A percentile compares a stretch with the other conserved stretches of the same genome.
Evolutionary conservation across 1,140 invertebrate genomes (phyloP).

Genomic region (Papilio dardanus): DNA sequence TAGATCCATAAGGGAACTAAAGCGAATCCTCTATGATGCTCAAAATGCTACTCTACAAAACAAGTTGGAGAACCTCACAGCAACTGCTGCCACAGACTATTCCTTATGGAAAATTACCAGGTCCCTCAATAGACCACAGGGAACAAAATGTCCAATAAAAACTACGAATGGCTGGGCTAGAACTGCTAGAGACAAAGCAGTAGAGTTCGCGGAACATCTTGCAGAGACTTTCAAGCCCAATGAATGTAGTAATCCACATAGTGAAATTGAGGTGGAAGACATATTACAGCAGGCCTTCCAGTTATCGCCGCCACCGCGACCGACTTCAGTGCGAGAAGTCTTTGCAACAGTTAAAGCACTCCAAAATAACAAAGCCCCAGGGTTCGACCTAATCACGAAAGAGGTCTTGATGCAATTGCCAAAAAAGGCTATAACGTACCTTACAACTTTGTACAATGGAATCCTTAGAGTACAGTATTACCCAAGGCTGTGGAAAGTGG

Average conservation of each 20-base stretch:
- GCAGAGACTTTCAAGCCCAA: slow-evolving; percentile 41
- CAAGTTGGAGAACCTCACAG: slow-evolving; percentile 19
- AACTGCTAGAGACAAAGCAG: slow-evolving; percentile 39
- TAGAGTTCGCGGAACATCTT: slow-evolving; percentile 39
- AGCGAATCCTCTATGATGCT: background rate
- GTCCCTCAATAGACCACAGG: slow-evolving; percentile 20
- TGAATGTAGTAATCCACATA: background rate
- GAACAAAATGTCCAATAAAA: slow-evolving; percentile 34
- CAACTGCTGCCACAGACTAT: slow-evolving; percentile 36
- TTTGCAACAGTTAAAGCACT: background rate
- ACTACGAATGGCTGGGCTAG: slow-evolving; percentile 16
- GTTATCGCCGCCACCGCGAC: background rate
- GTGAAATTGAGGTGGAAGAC: background rate
- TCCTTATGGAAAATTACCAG: slow-evolving; percentile 41
- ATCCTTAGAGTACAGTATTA: slow-evolving; percentile 40
- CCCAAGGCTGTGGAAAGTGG: slow-evolving; percentile 42
- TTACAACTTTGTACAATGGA: slow-evolving; percentile 38
- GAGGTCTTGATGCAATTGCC: slow-evolving; percentile 42
- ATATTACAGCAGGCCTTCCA: background rate
- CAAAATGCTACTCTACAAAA: background rate
- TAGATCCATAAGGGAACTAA: background rate
- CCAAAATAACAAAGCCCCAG: background rate
- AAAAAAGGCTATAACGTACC: slow-evolving; percentile 36
- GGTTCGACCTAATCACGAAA: slow-evolving; percentile 41
- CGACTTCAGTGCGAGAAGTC: background rate